phyloP scores from a whole-genome alignment of 2,888 invertebrate species.

The Harpalus rufipes region DNA sequence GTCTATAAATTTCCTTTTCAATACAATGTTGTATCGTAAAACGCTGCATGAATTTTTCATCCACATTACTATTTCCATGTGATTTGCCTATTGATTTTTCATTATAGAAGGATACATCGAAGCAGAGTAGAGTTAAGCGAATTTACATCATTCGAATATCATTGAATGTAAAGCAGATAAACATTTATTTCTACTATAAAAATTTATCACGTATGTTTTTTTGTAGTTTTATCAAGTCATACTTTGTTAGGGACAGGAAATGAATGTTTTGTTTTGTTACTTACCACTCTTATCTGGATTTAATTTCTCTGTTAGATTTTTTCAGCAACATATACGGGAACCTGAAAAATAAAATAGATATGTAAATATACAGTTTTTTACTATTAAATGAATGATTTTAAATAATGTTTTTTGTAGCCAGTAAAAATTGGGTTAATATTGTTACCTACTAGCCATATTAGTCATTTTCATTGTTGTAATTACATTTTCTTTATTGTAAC shows the following conservation, averaged over 20 bases:
- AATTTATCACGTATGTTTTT: slow-evolving; percentile 9
- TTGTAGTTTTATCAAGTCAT: slow-evolving; percentile 18
- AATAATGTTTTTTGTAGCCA: too few relatives aligned
- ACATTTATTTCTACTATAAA: slow-evolving; percentile 43
- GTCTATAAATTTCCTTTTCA: slow-evolving; percentile 7
- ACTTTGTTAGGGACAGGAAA: not conserved
- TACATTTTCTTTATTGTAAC: too few relatives aligned
- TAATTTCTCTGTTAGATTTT: too few relatives aligned
- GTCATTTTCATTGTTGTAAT: too few relatives aligned
- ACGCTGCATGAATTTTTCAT: slow-evolving; percentile 56
- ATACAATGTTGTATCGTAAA: slow-evolving; percentile 14
- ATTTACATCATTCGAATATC: slow-evolving; percentile 46
- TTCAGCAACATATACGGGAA: too few relatives aligned
- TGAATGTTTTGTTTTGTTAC: too few relatives aligned
- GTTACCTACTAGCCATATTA: too few relatives aligned
- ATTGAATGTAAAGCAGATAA: slow-evolving; percentile 48
- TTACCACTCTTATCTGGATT: too few relatives aligned
- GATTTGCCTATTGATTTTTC: slow-evolving; percentile 57
- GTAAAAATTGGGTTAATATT: too few relatives aligned
- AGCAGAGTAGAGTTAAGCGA: slow-evolving; percentile 37
- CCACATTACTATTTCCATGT: slow-evolving; percentile 58
- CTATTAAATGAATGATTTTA: too few relatives aligned
- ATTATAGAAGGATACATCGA: slow-evolving; percentile 37
- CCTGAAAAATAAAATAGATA: too few relatives aligned
- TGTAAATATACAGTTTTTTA: too few relatives aligned